phyloP scores from a whole-genome alignment of 2,113 vertebrate genomes.

The Echinops telfairi region DNA sequence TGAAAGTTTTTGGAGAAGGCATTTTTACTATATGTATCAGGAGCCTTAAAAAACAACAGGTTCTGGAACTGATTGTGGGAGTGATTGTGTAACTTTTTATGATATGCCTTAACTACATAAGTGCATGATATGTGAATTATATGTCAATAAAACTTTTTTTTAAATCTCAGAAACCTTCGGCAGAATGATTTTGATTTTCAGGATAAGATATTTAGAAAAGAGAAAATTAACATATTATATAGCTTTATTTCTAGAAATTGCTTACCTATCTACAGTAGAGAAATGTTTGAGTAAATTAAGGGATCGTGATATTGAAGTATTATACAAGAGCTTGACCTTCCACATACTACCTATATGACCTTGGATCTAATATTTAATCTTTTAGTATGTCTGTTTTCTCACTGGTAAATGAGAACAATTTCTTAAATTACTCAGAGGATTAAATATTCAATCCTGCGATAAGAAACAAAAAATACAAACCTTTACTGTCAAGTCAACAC shows the following conservation, averaged over 20 bases:
- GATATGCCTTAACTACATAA: no score
- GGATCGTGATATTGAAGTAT: constrained; percentile 34
- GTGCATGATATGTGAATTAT: no score
- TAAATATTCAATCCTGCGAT: not conserved
- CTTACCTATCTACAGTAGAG: not conserved
- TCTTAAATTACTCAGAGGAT: constrained; percentile 36
- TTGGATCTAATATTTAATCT: constrained; percentile 38
- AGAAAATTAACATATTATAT: constrained; percentile 23
- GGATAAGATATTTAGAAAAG: not conserved
- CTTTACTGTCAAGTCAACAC: no score
- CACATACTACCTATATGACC: not conserved
- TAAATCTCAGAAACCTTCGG: not conserved
- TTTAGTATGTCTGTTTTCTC: constrained; percentile 26
- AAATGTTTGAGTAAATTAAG: constrained; percentile 20
- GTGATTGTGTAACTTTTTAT: no score
- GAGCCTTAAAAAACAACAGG: not conserved
- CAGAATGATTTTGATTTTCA: constrained; percentile 52
- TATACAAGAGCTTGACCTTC: not conserved
- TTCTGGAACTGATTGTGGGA: no score
- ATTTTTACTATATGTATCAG: not conserved
- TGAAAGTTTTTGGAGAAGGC: constrained; percentile 25
- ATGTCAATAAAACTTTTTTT: no score
- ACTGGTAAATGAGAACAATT: constrained; percentile 19
- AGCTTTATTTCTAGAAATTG: constrained; percentile 30
- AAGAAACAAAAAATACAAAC: no score